Conservation (phyloP, 2,113 vertebrate species). For the Dendropsophus ebraccatus region DNA sequence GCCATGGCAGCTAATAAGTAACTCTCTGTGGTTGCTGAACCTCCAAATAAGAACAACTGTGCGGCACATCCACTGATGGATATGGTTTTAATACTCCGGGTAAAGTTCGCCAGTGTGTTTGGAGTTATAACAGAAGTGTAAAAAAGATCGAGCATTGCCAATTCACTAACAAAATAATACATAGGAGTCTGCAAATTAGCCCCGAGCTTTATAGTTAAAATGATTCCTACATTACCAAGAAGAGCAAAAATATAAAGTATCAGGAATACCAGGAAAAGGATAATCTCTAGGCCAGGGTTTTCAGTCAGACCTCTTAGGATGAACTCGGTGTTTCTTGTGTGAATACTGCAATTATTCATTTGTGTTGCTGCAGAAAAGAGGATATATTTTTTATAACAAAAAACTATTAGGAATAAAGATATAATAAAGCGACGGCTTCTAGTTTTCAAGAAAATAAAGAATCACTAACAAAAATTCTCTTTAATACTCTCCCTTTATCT, state of each 20-base stretch:
- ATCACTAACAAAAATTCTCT: too few relatives aligned
- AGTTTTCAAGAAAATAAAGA: neutral
- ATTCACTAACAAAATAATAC: conserved; percentile 32
- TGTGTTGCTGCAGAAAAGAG: neutral
- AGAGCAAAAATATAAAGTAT: conserved; percentile 25
- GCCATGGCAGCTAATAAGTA: conserved; percentile 41
- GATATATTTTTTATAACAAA: too few relatives aligned
- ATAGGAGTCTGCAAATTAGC: conserved; percentile 24
- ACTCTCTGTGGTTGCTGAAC: conserved; percentile 19
- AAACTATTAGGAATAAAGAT: neutral
- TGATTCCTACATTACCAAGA: conserved; percentile 37
- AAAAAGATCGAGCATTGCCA: conserved; percentile 43
- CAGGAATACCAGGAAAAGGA: conserved; percentile 55
- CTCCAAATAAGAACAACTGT: conserved; percentile 28
- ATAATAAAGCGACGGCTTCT: neutral
- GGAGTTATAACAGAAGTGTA: conserved; percentile 34
- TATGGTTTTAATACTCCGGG: neutral
- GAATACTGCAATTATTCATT: conserved; percentile 31
- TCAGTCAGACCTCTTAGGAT: conserved; percentile 24
- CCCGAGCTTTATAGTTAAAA: neutral
- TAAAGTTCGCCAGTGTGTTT: conserved; percentile 1
- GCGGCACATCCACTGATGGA: neutral
- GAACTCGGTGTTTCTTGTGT: conserved; percentile 7
- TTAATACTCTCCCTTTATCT: too few relatives aligned
- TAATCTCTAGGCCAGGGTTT: neutral